These are phyloP conservation scores for Benitochromis conjunctus DNA, from an alignment of 2,113 vertebrate genomes.

Conservation along the genomic window DNA sequence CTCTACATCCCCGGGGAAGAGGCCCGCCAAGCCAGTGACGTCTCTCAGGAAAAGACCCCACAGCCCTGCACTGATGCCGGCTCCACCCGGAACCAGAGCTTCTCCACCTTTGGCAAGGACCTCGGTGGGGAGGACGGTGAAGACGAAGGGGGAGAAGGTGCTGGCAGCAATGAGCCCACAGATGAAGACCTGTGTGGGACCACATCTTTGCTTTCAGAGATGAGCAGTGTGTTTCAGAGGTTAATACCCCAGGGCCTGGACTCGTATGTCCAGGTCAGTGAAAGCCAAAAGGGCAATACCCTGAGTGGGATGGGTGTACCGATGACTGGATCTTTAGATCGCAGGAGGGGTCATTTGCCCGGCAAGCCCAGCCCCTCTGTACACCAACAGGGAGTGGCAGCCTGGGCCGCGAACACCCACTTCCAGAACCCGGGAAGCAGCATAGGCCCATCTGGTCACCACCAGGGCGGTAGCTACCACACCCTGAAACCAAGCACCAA, in stretches of 20 bases:
- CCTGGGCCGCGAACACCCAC: conserved; percentile 95
- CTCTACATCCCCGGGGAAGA: conserved; percentile 96
- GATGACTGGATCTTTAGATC: conserved; percentile 81
- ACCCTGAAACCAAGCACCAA: conserved; percentile 69
- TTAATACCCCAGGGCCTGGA: conserved; percentile 88
- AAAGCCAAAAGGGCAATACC: conserved; percentile 75
- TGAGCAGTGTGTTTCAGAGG: conserved; percentile 96
- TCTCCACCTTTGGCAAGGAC: conserved; percentile 95
- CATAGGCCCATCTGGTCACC: conserved; percentile 79
- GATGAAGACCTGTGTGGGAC: conserved; percentile 75
- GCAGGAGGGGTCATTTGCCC: conserved; percentile 82
- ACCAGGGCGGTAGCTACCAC: conserved; percentile 60
- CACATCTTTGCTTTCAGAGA: conserved; percentile 88
- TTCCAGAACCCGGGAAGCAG: conserved; percentile 88
- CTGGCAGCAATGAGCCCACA: conserved; percentile 13
- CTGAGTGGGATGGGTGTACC: conserved; percentile 53
- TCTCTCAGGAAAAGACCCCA: conserved; percentile 79
- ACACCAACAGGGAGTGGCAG: conserved; percentile 89
- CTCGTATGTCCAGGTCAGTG: conserved; percentile 77
- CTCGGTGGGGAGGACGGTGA: conserved; percentile 50
- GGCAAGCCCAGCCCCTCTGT: conserved; percentile 79
- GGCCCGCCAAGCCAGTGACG: conserved; percentile 69
- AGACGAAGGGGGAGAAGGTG: conserved; percentile 52
- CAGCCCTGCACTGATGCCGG: conserved; percentile 67
- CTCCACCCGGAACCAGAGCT: conserved; percentile 85